Evolutionary conservation across 2,797 vertebrate genomes (phyloP).

Genomic region (Squalus acanthias): DNA sequence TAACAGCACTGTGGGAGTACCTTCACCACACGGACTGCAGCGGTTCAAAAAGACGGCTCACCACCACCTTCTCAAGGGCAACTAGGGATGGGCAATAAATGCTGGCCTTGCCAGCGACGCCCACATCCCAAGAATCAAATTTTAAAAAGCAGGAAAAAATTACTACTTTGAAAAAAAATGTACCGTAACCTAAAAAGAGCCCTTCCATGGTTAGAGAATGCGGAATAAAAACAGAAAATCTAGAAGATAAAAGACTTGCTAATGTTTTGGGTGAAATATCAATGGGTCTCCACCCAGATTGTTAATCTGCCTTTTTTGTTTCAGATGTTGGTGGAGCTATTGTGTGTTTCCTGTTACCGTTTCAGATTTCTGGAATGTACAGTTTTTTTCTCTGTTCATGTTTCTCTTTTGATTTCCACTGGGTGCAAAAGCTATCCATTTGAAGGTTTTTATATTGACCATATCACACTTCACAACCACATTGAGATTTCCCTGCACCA

Average conservation of each 20-base stretch:
- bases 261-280: background rate
- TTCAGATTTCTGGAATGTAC: background rate
- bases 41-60: background rate
- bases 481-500: background rate
- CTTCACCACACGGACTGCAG: background rate
- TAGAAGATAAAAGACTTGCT: background rate
- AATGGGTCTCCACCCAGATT: background rate
- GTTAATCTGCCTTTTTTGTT: background rate
- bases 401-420: background rate
- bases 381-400: background rate
- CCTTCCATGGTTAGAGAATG: background rate
- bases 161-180: background rate
- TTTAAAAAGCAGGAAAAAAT: background rate
- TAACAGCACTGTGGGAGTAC: background rate
- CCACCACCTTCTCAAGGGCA: background rate
- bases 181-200: background rate
- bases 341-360: background rate
- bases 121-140: background rate
- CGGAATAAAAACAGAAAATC: background rate
- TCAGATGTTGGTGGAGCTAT: background rate
- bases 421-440: background rate
- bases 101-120: background rate
- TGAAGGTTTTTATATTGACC: conserved; percentile 2
- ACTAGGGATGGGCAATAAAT: background rate
- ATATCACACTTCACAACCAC: background rate